Evolutionary conservation across 2,113 vertebrate genomes (phyloP).

Genomic region (Mobula birostris): DNA sequence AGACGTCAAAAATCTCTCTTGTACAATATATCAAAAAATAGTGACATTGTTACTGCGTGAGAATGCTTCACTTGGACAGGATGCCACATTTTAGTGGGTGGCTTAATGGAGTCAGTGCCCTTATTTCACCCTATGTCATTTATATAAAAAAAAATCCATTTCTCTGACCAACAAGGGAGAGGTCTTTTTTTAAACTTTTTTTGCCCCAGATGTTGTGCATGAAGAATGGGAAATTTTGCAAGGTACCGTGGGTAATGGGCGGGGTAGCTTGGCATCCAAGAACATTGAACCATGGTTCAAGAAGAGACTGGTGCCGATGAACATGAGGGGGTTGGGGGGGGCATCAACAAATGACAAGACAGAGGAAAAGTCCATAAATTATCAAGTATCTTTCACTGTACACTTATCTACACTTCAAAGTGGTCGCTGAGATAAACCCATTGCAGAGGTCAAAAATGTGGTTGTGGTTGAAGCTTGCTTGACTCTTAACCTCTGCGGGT

Average conservation of each 20-base stretch:
- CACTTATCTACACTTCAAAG: neutral
- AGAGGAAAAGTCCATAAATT: neutral
- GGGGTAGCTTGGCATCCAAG: neutral
- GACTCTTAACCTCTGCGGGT: neutral
- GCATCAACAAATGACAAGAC: too few species aligned
- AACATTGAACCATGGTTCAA: neutral
- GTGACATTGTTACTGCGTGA: neutral
- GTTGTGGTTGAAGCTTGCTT: neutral
- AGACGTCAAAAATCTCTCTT: neutral
- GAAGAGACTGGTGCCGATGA: neutral
- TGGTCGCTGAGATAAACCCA: neutral
- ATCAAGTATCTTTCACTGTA: neutral
- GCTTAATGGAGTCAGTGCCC: neutral
- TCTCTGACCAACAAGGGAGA: neutral
- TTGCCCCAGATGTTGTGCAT: neutral
- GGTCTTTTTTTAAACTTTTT: neutral
- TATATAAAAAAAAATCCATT: neutral
- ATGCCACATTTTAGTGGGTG: neutral
- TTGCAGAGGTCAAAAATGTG: too few species aligned
- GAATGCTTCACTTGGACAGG: neutral
- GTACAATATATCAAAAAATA: neutral
- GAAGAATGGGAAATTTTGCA: neutral
- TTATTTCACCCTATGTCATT: neutral
- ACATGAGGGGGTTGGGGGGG: neutral
- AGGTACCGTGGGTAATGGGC: neutral